Evolutionary conservation across 2,113 vertebrate genomes (phyloP).

Genomic region (Hippoglossus stenolepis): DNA sequence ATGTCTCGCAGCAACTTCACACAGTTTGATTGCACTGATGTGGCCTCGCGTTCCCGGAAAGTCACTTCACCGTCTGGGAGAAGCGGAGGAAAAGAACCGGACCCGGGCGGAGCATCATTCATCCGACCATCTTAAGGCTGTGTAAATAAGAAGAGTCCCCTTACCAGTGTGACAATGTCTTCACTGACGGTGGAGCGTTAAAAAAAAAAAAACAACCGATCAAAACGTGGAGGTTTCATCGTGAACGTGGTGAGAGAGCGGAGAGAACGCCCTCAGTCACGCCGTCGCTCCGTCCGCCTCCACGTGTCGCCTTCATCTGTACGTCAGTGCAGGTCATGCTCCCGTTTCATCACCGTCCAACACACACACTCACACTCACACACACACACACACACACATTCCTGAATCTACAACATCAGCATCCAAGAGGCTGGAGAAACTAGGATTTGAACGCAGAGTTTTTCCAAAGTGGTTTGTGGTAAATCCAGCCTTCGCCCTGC

Average conservation of each 20-base stretch:
- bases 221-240: constrained; percentile 58
- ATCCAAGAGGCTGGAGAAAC: constrained; percentile 46
- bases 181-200: constrained; percentile 48
- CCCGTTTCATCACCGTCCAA: constrained; percentile 16
- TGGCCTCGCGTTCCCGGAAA: too few species aligned
- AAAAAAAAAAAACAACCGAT: constrained; percentile 25
- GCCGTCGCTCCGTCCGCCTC: constrained; percentile 25
- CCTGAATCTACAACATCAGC: constrained; percentile 47
- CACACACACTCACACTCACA: constrained; percentile 14
- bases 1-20: background rate
- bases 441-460: constrained; percentile 76
- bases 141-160: constrained; percentile 56
- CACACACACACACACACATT: constrained; percentile 19
- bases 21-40: constrained; percentile 16
- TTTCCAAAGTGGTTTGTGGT: constrained; percentile 95
- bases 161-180: constrained; percentile 67
- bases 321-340: constrained; percentile 57
- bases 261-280: constrained; percentile 23
- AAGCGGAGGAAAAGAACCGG: background rate
- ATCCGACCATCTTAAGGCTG: constrained; percentile 73
- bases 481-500: constrained; percentile 95
- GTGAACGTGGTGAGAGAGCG: constrained; percentile 38
- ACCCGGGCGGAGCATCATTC: constrained; percentile 28
- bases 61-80: background rate
- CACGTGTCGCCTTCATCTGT: constrained; percentile 24